Conservation (phyloP, 2,113 vertebrate species). For the Entelurus aequoreus region DNA sequence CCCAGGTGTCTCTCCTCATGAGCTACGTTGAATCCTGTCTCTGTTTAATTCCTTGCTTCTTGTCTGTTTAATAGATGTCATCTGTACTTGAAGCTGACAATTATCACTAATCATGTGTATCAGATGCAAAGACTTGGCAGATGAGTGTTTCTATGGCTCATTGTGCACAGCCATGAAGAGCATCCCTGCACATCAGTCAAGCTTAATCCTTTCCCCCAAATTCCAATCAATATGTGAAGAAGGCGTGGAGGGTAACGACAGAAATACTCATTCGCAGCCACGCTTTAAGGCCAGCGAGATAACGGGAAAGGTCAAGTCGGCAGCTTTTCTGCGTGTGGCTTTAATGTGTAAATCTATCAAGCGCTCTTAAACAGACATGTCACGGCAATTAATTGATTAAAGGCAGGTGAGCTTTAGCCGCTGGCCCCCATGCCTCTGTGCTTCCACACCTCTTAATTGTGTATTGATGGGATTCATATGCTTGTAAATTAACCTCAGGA, state of each 20-base stretch:
- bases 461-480: constrained; percentile 73
- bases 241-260: background rate
- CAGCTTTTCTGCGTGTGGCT: constrained; percentile 35
- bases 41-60: no score
- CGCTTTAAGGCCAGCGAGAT: constrained; percentile 2
- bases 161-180: no score
- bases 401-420: constrained; percentile 42
- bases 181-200: constrained; percentile 12
- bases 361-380: constrained; percentile 48
- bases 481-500: constrained; percentile 67
- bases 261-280: constrained; percentile 3
- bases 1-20: no score
- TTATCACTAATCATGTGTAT: no score
- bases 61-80: no score
- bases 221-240: background rate
- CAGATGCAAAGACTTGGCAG: no score
- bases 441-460: constrained; percentile 69
- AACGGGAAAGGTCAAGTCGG: constrained; percentile 22
- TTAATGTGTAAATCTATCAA: constrained; percentile 55
- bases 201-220: constrained; percentile 1
- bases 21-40: no score
- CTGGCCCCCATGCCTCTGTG: constrained; percentile 45
- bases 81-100: no score
- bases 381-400: constrained; percentile 61
- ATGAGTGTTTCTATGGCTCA: no score